Conservation (phyloP, 2,797 vertebrate genomes). For the Schizopygopsis pylzovi region DNA sequence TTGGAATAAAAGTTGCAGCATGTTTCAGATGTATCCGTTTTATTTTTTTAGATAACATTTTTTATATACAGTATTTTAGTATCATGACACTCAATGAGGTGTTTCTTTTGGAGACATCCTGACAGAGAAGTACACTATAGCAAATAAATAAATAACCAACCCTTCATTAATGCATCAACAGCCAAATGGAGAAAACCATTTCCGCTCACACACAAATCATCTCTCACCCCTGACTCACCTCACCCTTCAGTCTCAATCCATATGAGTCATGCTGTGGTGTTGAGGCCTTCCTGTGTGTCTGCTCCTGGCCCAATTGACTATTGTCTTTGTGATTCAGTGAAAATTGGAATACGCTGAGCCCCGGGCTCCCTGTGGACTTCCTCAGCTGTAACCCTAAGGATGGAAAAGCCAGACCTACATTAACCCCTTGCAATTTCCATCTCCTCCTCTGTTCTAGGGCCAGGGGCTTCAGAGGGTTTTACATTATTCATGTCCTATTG, state of each 20-base stretch:
- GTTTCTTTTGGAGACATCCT: constrained; percentile 1
- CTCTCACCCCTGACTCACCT: constrained; percentile 44
- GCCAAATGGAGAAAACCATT: constrained; percentile 18
- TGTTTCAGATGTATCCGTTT: background rate
- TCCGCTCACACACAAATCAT: constrained; percentile 18
- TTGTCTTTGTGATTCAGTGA: constrained; percentile 46
- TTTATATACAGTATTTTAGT: background rate
- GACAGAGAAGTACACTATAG: background rate
- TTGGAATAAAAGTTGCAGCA: background rate
- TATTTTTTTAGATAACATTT: too few species aligned
- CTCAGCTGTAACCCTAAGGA: constrained; percentile 53
- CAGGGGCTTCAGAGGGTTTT: constrained; percentile 39
- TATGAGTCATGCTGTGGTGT: constrained; percentile 31
- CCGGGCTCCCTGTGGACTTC: constrained; percentile 40
- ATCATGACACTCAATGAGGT: background rate
- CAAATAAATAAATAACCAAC: constrained; percentile 26
- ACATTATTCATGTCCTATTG: constrained; percentile 60
- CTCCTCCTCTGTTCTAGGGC: constrained; percentile 32
- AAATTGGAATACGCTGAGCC: constrained; percentile 45
- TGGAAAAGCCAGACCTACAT: constrained; percentile 55
- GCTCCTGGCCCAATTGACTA: constrained; percentile 43
- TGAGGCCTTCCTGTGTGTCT: constrained; percentile 39
- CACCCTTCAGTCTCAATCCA: constrained; percentile 35
- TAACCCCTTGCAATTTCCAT: constrained; percentile 51
- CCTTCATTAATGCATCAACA: constrained; percentile 24